Conservation (phyloP, 1,140 invertebrate genomes). For the Orius insidiosus region DNA sequence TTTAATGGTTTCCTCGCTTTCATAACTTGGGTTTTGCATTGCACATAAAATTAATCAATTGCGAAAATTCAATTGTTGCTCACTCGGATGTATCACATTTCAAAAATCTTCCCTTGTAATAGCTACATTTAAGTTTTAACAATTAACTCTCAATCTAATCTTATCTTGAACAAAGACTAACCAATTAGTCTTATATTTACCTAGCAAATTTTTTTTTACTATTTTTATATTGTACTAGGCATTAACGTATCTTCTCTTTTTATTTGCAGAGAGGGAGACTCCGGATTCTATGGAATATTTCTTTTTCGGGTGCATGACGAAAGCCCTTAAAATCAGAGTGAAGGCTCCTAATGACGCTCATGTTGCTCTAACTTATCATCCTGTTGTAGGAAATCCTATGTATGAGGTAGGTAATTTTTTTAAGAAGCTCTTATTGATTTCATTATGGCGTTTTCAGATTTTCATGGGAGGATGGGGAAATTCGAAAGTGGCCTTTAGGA, state of each 20-base stretch:
- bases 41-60: too few relatives aligned
- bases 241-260: neutral
- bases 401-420: constrained; percentile 37
- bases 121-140: too few relatives aligned
- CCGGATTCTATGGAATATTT: constrained; percentile 64
- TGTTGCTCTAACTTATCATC: constrained; percentile 42
- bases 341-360: constrained; percentile 62
- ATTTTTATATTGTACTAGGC: too few relatives aligned
- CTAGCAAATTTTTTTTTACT: too few relatives aligned
- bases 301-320: constrained; percentile 48
- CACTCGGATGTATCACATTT: too few relatives aligned
- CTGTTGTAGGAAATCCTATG: constrained; percentile 50
- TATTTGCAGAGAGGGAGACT: constrained; percentile 33
- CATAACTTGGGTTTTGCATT: too few relatives aligned
- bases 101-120: too few relatives aligned
- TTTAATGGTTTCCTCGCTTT: too few relatives aligned
- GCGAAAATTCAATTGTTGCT: too few relatives aligned
- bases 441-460: constrained; percentile 27
- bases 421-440: neutral
- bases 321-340: constrained; percentile 53
- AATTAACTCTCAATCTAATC: too few relatives aligned
- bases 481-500: constrained; percentile 62
- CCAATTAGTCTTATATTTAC: too few relatives aligned
- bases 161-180: too few relatives aligned
- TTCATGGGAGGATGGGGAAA: constrained; percentile 75